These are phyloP conservation scores for Coregonus suidteri DNA, from an alignment of 2,797 vertebrate species.

Conservation along the genomic window DNA sequence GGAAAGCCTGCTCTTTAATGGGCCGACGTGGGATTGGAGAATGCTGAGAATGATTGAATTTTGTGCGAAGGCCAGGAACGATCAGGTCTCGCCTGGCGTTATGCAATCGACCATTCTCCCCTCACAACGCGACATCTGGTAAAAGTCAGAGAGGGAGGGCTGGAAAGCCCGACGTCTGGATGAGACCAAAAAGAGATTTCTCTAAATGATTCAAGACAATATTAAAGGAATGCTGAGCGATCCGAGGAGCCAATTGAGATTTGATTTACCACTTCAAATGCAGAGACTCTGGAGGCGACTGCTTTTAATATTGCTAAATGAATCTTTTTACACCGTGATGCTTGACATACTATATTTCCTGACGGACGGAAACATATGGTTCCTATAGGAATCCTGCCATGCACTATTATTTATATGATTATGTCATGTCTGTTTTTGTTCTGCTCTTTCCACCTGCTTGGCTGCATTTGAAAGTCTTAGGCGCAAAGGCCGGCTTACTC, in stretches of 20 bases:
- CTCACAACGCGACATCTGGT: constrained; percentile 72
- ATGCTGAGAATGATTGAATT: constrained; percentile 77
- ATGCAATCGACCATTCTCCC: constrained; percentile 75
- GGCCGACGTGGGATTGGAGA: constrained; percentile 71
- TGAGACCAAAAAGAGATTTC: constrained; percentile 61
- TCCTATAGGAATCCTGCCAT: constrained; percentile 53
- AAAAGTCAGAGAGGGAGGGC: constrained; percentile 50
- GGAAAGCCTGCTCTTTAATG: constrained; percentile 77
- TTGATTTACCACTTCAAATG: constrained; percentile 61
- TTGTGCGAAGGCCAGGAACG: constrained; percentile 72
- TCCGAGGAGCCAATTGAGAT: constrained; percentile 56
- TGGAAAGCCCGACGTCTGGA: constrained; percentile 71
- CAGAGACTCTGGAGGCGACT: constrained; percentile 40
- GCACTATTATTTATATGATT: constrained; percentile 61
- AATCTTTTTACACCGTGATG: constrained; percentile 66
- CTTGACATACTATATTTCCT: constrained; percentile 73
- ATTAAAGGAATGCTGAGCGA: constrained; percentile 56
- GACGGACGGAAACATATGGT: constrained; percentile 64
- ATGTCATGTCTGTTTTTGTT: constrained; percentile 65
- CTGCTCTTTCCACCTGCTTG: constrained; percentile 53
- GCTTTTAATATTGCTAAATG: constrained; percentile 61
- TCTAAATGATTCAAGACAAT: constrained; percentile 65
- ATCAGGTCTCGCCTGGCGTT: constrained; percentile 74
- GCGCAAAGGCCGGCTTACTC: constrained; percentile 38
- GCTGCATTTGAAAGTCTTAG: constrained; percentile 40